Evolutionary conservation across 1,140 invertebrate genomes (phyloP).

Genomic region (Ruditapes philippinarum): DNA sequence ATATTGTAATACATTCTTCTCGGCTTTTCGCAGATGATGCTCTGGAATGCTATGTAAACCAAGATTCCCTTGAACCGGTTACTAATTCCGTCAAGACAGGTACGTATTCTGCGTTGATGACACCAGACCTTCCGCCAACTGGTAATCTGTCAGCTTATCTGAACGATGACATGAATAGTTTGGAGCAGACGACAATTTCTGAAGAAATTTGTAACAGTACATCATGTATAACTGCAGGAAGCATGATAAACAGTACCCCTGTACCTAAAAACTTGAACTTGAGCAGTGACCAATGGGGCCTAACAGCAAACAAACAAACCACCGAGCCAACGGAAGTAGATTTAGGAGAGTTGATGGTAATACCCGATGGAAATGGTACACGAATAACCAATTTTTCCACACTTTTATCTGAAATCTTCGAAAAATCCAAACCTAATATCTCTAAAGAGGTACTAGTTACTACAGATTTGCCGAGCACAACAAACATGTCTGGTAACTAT

Average conservation of each 20-base stretch:
- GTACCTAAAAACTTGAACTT: too few relatives aligned
- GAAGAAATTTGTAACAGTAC: too few relatives aligned
- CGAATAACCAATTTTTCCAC: not conserved
- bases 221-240: too few relatives aligned
- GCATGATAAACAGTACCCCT: too few relatives aligned
- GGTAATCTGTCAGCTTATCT: too few relatives aligned
- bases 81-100: not conserved
- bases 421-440: conserved; percentile 1
- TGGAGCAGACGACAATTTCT: too few relatives aligned
- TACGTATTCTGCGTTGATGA: not conserved
- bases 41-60: not conserved
- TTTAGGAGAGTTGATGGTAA: not conserved
- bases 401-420: not conserved
- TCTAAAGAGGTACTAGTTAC: not conserved
- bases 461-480: not conserved
- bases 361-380: not conserved
- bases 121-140: not conserved
- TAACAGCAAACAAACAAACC: not conserved
- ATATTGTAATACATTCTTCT: not conserved
- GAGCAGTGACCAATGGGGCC: too few relatives aligned
- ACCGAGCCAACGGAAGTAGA: not conserved
- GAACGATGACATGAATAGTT: too few relatives aligned
- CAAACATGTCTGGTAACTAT: not conserved
- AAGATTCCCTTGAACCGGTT: not conserved
- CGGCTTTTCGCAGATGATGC: not conserved